A percentile compares a stretch with the other conserved stretches of the same genome.
These are phyloP conservation scores for Brotula barbata DNA, from an alignment of 2,797 vertebrate genomes.

Conservation along the genomic window DNA sequence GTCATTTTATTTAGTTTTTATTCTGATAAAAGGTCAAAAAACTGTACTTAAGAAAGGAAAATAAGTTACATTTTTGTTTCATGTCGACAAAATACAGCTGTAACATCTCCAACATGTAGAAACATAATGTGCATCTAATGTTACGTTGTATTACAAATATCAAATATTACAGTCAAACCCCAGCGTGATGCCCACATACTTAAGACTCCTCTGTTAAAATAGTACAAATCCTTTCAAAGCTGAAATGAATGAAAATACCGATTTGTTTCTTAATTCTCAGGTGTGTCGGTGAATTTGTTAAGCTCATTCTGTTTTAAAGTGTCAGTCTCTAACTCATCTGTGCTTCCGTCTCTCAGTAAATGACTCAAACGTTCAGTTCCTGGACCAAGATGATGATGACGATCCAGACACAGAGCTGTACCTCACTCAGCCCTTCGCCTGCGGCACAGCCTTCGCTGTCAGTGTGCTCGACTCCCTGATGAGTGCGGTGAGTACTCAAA, in stretches of 20 bases:
- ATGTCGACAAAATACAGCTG: slow-evolving; percentile 13
- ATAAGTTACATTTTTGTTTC: slow-evolving; percentile 5
- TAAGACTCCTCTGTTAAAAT: slow-evolving; percentile 29
- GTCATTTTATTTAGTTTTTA: no score
- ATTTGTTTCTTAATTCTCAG: slow-evolving; percentile 31
- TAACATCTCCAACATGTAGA: neutral
- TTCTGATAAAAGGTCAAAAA: neutral
- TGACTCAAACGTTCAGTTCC: slow-evolving; percentile 99
- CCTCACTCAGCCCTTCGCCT: slow-evolving; percentile 98
- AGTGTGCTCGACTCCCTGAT: slow-evolving; percentile 97
- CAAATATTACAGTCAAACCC: neutral
- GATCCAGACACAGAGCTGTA: slow-evolving; percentile 99
- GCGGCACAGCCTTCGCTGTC: slow-evolving; percentile 96
- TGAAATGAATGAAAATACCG: neutral
- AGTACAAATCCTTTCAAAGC: slow-evolving; percentile 20
- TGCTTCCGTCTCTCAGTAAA: slow-evolving; percentile 82
- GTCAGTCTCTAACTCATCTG: slow-evolving; percentile 40
- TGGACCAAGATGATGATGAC: slow-evolving; percentile 99
- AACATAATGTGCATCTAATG: slow-evolving; percentile 55
- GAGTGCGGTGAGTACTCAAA: slow-evolving; percentile 97
- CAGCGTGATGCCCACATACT: slow-evolving; percentile 24
- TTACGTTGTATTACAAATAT: slow-evolving; percentile 47
- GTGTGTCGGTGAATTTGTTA: slow-evolving; percentile 34
- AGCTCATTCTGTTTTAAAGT: slow-evolving; percentile 8
- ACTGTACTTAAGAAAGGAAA: neutral